Evolutionary conservation across 2,888 invertebrate species (phyloP).

Genomic region (Tolmerus cingulatus): DNA sequence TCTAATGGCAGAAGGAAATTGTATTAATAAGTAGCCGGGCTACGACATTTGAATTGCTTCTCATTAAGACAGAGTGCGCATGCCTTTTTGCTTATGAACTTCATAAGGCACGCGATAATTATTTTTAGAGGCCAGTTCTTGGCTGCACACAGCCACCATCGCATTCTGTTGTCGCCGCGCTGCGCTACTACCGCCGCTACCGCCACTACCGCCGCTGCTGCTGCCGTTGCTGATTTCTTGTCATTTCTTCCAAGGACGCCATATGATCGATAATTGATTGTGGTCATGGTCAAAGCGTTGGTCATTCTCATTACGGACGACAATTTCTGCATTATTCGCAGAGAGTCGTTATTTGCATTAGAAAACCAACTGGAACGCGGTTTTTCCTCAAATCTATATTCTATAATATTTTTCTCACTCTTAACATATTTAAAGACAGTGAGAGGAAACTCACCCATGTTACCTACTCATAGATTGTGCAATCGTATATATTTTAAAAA

Average conservation of each 20-base stretch:
- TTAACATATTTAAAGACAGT: no score
- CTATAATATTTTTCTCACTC: not conserved
- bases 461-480: no score
- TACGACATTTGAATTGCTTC: conserved; percentile 27
- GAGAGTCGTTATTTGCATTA: not conserved
- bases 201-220: no score
- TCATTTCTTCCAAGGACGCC: conserved; percentile 21
- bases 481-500: no score
- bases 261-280: not conserved
- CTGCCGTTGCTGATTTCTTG: not conserved
- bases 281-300: conserved; percentile 1
- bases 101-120: conserved; percentile 26
- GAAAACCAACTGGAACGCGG: not conserved
- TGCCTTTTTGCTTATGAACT: not conserved
- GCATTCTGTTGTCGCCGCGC: not conserved
- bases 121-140: conserved; percentile 15
- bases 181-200: not conserved
- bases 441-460: no score
- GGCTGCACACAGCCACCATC: not conserved
- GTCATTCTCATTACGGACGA: not conserved
- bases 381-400: not conserved
- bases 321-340: not conserved
- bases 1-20: conserved; percentile 20
- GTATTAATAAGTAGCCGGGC: conserved; percentile 12
- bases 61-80: conserved; percentile 11